Evolutionary conservation across 2,888 invertebrate species (phyloP), one percentile per base, ranked within the genome.

Genomic region (Netelia melanura): DNA sequence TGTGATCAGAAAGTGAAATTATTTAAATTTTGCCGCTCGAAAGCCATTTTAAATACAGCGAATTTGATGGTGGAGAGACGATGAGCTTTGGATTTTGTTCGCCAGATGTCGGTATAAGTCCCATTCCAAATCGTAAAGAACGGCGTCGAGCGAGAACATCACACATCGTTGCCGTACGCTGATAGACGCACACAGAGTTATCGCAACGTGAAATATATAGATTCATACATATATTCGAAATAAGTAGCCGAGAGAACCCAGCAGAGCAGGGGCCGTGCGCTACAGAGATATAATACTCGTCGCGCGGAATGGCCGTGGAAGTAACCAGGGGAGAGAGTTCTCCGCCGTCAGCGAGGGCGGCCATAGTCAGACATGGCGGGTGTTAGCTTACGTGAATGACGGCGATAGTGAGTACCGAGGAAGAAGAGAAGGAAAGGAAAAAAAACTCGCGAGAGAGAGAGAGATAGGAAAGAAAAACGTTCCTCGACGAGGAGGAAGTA

Each of bases 331-430:
- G 85, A 80, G 80, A 80, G 72, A 80, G 80, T 80, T 86, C 78
- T 86, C 80, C 81, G 84, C 86, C 85, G 85, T 85, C 83, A 85
- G 85, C 91, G 92, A 84, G 83, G 91, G 90, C 92, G 95, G 96
- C 96, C 96, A 96, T 96, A 96, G 95, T 96, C 80, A 95, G 96
- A 96, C 96, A 97, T 97, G 97, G 97, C 97, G 97, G 96, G 95
- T 90, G 91, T 92, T 92, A 92, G 93, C 93, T 93, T 93, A 92
- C 93, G 94, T 93, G 94, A 94, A 94, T 94, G 94, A 94, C 93
- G 93, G 93, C 92, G 91, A 93, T 92, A 91, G 92, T 92, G 89
- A 91, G 90, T 89, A 81, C 65, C 67, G 62, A 74, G 74, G 56
- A 86, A 86, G 87, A 90, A 89, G 70, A 71, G 5, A 52, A 62